These are phyloP conservation scores for Cantharis lateralis DNA, from an alignment of 2,888 invertebrate species.

Conservation along the genomic window DNA sequence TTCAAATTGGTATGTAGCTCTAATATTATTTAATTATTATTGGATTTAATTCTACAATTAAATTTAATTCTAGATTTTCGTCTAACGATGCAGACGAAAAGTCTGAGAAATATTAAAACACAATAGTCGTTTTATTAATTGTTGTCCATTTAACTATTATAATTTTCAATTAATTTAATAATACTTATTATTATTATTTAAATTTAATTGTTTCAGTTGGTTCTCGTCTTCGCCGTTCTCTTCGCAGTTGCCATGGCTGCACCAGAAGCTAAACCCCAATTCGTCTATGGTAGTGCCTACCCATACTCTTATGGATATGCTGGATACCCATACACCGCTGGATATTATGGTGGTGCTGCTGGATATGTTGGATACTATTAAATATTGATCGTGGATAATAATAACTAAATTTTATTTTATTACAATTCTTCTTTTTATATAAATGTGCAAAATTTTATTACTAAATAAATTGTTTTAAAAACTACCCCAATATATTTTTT, in stretches of 20 bases:
- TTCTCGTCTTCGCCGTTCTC: slow-evolving; percentile 21
- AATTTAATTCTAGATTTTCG: too few species aligned
- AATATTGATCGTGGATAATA: background rate
- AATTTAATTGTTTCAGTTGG: slow-evolving; percentile 17
- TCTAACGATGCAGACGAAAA: too few species aligned
- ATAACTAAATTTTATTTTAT: background rate
- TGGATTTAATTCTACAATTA: too few species aligned
- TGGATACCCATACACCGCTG: slow-evolving; percentile 10
- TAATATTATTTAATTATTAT: background rate
- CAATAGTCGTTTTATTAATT: too few species aligned
- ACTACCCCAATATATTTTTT: background rate
- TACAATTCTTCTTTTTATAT: background rate
- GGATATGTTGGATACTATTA: slow-evolving; percentile 6
- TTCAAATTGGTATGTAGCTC: slow-evolving; percentile 19
- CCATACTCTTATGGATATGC: slow-evolving; percentile 2
- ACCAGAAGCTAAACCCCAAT: slow-evolving; percentile 22
- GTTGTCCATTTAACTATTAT: too few species aligned
- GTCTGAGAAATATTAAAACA: too few species aligned
- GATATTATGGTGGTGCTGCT: background rate
- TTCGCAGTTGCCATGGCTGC: slow-evolving; percentile 29
- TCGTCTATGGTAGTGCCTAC: background rate
- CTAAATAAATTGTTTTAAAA: background rate
- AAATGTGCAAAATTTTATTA: background rate
- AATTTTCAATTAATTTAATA: too few species aligned
- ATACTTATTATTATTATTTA: background rate